phyloP scores from a whole-genome alignment of 2,888 invertebrate genomes.

The Napeogenes sylphis region DNA sequence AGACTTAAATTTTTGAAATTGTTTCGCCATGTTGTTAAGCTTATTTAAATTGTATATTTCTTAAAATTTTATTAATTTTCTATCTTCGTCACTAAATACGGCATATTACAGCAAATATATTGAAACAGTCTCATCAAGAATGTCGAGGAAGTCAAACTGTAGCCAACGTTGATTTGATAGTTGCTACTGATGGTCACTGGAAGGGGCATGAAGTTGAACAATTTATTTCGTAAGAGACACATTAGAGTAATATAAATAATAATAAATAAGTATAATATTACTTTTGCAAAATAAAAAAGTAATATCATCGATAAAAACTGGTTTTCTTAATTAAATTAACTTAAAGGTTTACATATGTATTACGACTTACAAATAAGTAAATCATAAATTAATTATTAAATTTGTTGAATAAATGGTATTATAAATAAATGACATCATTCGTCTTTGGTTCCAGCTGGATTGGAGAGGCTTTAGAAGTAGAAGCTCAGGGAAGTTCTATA shows the following conservation, averaged over 20 bases:
- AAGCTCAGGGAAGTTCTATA: constrained; percentile 76
- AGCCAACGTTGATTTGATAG: constrained; percentile 73
- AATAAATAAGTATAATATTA: background rate
- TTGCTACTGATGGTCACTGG: constrained; percentile 79
- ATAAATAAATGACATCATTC: background rate
- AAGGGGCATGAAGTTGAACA: constrained; percentile 74
- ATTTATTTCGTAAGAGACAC: constrained; percentile 70
- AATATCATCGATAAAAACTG: too few relatives aligned
- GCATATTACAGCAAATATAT: constrained; percentile 47
- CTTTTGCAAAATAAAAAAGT: background rate
- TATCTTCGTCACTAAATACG: background rate
- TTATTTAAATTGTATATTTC: too few relatives aligned
- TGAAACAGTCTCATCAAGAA: constrained; percentile 49
- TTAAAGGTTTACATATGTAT: too few relatives aligned
- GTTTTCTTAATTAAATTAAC: too few relatives aligned
- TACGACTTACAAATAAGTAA: too few relatives aligned
- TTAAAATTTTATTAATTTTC: too few relatives aligned
- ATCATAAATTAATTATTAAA: too few relatives aligned
- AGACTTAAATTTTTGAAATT: too few relatives aligned
- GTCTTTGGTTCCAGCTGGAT: constrained; percentile 66
- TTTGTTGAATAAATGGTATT: background rate
- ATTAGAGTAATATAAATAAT: background rate
- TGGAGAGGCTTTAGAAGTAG: constrained; percentile 76
- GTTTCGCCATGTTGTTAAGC: too few relatives aligned
- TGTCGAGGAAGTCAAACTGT: constrained; percentile 54